These are phyloP conservation scores for Cisticola juncidis DNA, from an alignment of 2,113 vertebrate species.

Conservation along the genomic window DNA sequence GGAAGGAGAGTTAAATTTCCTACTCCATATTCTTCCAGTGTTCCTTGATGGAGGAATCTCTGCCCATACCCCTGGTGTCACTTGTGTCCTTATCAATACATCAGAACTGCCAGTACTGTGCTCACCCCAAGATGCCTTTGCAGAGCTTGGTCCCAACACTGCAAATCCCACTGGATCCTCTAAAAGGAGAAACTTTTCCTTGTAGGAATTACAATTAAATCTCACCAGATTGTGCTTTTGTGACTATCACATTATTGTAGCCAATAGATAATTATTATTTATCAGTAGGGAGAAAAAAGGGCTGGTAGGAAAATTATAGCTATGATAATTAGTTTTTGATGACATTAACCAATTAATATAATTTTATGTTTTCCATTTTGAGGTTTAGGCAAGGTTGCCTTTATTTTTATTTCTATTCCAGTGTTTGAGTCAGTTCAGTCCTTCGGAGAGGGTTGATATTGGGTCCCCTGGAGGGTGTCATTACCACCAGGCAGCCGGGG, in stretches of 20 bases:
- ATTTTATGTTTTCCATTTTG: constrained; percentile 55
- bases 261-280: constrained; percentile 68
- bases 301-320: constrained; percentile 55
- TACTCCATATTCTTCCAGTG: not conserved
- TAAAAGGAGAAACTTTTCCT: constrained; percentile 16
- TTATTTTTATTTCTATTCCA: constrained; percentile 34
- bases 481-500: not conserved
- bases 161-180: not conserved
- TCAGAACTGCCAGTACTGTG: not conserved
- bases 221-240: constrained; percentile 31
- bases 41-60: not conserved
- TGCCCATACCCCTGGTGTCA: not conserved
- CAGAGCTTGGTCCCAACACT: not conserved
- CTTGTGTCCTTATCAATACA: not conserved
- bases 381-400: constrained; percentile 19
- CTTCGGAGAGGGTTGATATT: not conserved
- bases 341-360: constrained; percentile 56
- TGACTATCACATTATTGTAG: constrained; percentile 42
- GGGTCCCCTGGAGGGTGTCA: not conserved
- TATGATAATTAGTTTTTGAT: constrained; percentile 58
- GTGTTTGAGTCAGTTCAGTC: not conserved
- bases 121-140: not conserved
- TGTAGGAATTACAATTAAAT: constrained; percentile 26
- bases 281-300: constrained; percentile 6
- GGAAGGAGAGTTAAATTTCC: not conserved